Evolutionary conservation across 2,888 invertebrate species (phyloP).

Genomic region (Cheilosia scutellata): DNA sequence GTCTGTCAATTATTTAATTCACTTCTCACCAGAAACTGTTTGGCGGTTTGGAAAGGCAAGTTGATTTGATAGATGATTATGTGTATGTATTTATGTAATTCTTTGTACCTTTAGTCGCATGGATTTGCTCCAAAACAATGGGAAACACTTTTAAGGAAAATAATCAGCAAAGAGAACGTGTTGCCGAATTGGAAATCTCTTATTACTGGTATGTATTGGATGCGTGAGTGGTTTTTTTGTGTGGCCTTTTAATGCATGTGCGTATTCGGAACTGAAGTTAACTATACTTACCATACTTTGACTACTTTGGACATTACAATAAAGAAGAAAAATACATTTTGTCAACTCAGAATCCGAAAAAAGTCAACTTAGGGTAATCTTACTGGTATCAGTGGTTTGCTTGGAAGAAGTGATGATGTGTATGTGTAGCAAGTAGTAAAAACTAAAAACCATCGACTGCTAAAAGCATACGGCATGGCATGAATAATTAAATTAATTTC

Average conservation of each 20-base stretch:
- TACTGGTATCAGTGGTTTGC: too few relatives aligned
- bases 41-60: conserved; percentile 88
- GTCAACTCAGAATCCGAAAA: too few relatives aligned
- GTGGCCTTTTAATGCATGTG: background rate
- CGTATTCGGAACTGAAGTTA: too few relatives aligned
- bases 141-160: conserved; percentile 82
- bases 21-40: conserved; percentile 87
- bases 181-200: conserved; percentile 81
- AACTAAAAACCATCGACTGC: too few relatives aligned
- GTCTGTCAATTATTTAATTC: conserved; percentile 85
- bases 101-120: conserved; percentile 79
- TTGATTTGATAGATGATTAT: background rate
- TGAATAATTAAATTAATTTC: too few relatives aligned
- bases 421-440: too few relatives aligned
- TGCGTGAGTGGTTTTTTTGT: background rate
- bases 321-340: too few relatives aligned
- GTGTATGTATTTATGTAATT: conserved; percentile 1
- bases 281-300: too few relatives aligned
- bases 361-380: too few relatives aligned
- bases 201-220: conserved; percentile 78
- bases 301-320: too few relatives aligned
- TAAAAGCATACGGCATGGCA: too few relatives aligned
- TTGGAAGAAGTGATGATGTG: too few relatives aligned
- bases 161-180: conserved; percentile 81
- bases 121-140: conserved; percentile 82